A percentile compares a stretch with the other conserved stretches of the same genome.
These are phyloP conservation scores for Cydia pomonella DNA, from an alignment of 1,140 invertebrate species.

Conservation along the genomic window DNA sequence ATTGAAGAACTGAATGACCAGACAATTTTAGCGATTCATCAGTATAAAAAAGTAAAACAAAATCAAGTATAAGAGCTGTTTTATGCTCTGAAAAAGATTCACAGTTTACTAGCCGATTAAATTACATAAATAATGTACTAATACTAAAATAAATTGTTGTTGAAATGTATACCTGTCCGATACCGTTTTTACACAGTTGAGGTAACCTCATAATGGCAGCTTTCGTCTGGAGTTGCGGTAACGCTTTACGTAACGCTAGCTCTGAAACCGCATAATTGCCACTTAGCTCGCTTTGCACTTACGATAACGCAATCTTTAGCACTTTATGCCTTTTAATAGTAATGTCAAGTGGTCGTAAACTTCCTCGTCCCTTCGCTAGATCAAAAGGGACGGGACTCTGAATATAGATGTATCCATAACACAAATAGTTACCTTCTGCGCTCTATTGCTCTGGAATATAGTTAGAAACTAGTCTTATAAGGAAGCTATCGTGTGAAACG, in stretches of 20 bases:
- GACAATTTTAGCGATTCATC: neutral
- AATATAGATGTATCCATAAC: too few relatives aligned
- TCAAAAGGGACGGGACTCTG: constrained; percentile 29
- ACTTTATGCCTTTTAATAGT: constrained; percentile 51
- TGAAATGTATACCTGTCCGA: neutral
- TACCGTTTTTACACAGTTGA: neutral
- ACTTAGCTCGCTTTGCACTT: constrained; percentile 42
- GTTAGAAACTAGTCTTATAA: constrained; percentile 51
- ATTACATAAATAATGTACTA: neutral
- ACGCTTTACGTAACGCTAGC: constrained; percentile 15
- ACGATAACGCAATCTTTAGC: constrained; percentile 58
- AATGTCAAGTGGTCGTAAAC: constrained; percentile 50
- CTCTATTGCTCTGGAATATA: neutral
- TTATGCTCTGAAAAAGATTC: too few relatives aligned
- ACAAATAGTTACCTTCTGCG: too few relatives aligned
- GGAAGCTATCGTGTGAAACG: constrained; percentile 56
- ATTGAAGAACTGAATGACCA: neutral
- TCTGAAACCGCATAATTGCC: constrained; percentile 28
- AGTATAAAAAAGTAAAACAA: neutral
- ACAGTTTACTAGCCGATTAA: neutral
- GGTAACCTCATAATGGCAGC: constrained; percentile 8
- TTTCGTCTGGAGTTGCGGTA: constrained; percentile 2
- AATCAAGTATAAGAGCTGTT: neutral
- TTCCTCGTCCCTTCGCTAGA: neutral
- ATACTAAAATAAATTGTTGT: neutral